Evolutionary conservation across 2,888 invertebrate species (phyloP).

Genomic region (Lapara coniferarum): DNA sequence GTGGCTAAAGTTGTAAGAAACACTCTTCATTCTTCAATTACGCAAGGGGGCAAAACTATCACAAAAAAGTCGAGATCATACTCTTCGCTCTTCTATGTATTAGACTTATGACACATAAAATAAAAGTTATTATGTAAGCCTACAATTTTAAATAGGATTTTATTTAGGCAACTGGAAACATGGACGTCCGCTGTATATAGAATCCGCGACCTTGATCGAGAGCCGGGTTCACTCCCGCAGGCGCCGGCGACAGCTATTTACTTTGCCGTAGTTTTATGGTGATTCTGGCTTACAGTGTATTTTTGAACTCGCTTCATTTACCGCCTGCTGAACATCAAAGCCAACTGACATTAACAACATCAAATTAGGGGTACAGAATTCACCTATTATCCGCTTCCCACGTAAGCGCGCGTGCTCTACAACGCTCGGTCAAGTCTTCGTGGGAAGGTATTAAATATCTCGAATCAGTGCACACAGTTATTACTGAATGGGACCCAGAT

Average conservation of each 20-base stretch:
- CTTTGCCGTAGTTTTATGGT: constrained; percentile 23
- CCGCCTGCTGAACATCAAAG: constrained; percentile 35
- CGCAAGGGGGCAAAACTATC: too few species aligned
- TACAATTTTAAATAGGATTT: too few species aligned
- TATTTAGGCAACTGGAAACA: not conserved
- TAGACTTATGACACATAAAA: too few species aligned
- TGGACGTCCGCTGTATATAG: not conserved
- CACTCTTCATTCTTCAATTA: too few species aligned
- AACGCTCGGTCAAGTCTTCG: constrained; percentile 56
- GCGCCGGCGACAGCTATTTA: constrained; percentile 23
- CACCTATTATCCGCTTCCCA: constrained; percentile 50
- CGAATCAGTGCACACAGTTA: constrained; percentile 67
- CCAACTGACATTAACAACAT: constrained; percentile 38
- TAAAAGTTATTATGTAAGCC: too few species aligned
- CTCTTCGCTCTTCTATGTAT: too few species aligned
- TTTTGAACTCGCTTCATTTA: constrained; percentile 28
- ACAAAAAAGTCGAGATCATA: too few species aligned
- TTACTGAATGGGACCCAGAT: constrained; percentile 70
- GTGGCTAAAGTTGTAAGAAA: too few species aligned
- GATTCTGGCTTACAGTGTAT: constrained; percentile 19
- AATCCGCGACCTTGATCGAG: constrained; percentile 12
- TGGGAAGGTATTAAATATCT: constrained; percentile 80
- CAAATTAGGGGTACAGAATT: constrained; percentile 29
- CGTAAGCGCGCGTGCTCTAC: constrained; percentile 65
- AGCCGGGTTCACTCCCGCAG: not conserved